phyloP scores from a whole-genome alignment of 2,797 vertebrate species.

The Chelidonichthys spinosus region DNA sequence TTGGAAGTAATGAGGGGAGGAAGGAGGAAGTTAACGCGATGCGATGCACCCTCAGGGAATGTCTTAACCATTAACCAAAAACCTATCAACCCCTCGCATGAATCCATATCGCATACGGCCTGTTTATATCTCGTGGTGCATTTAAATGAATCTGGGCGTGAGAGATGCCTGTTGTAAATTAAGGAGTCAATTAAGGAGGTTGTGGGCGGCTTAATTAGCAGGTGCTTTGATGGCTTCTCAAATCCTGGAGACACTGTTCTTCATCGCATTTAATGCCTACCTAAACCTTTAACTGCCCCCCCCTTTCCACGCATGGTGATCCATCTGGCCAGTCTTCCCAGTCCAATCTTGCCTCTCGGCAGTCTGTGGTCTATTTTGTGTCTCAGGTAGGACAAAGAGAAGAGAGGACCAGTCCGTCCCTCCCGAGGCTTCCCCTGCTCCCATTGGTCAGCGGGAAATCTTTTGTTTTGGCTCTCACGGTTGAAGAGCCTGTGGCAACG shows the following conservation, averaged over 20 bases:
- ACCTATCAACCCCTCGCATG: slow-evolving; percentile 32
- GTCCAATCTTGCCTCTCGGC: slow-evolving; percentile 1
- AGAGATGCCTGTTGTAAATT: neutral
- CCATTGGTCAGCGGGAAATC: slow-evolving; percentile 65
- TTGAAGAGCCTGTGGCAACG: slow-evolving; percentile 27
- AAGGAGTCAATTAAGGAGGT: neutral
- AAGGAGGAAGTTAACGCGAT: slow-evolving; percentile 9
- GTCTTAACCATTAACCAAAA: slow-evolving; percentile 40
- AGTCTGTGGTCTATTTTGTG: slow-evolving; percentile 34
- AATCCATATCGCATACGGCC: slow-evolving; percentile 6
- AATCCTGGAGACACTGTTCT: neutral
- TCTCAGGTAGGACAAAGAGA: slow-evolving; percentile 72
- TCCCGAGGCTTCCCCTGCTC: slow-evolving; percentile 47
- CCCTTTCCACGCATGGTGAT: neutral
- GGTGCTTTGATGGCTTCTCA: neutral
- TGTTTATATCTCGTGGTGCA: neutral
- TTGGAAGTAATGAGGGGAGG: slow-evolving; percentile 25
- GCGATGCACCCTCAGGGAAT: slow-evolving; percentile 26
- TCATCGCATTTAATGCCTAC: neutral
- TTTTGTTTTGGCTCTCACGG: slow-evolving; percentile 70
- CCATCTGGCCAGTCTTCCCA: neutral
- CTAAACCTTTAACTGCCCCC: neutral
- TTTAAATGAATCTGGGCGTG: neutral
- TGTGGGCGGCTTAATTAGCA: slow-evolving; percentile 12
- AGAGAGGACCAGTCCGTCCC: slow-evolving; percentile 61